A percentile compares a stretch with the other conserved stretches of the same genome.
phyloP scores from a whole-genome alignment of 2,113 vertebrate genomes.

The Phalacrocorax carbo region DNA sequence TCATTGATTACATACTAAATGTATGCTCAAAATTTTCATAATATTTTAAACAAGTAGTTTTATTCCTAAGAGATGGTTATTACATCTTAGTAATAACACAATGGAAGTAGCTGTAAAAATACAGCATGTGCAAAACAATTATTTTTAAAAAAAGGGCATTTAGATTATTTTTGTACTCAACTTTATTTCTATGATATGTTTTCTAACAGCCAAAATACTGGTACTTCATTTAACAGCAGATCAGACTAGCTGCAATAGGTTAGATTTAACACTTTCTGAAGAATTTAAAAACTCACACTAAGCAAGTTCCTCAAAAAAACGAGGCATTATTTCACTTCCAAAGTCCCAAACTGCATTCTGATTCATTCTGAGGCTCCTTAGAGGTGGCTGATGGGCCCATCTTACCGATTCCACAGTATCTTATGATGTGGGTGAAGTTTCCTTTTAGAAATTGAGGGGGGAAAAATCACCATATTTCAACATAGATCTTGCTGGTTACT shows the following conservation, averaged over 20 bases:
- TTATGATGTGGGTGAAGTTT: background rate
- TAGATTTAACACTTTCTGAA: background rate
- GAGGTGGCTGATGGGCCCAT: background rate
- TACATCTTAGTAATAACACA: background rate
- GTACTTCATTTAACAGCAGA: background rate
- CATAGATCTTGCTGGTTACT: background rate
- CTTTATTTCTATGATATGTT: background rate
- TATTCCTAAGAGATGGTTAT: background rate
- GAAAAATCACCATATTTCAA: background rate
- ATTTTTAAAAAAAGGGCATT: background rate
- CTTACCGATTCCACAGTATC: background rate
- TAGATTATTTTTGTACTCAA: background rate
- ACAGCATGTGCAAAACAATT: background rate
- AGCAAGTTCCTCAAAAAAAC: background rate
- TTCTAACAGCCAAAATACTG: background rate
- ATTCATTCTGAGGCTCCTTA: background rate
- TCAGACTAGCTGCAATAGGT: background rate
- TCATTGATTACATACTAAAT: background rate
- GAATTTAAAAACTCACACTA: background rate
- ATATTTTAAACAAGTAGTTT: background rate
- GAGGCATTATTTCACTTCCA: background rate
- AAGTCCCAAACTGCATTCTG: background rate
- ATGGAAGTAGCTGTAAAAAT: background rate
- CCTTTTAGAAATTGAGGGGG: background rate
- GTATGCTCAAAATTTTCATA: background rate